phyloP scores from a whole-genome alignment of 2,888 invertebrate genomes.

The Amorpha juglandis region DNA sequence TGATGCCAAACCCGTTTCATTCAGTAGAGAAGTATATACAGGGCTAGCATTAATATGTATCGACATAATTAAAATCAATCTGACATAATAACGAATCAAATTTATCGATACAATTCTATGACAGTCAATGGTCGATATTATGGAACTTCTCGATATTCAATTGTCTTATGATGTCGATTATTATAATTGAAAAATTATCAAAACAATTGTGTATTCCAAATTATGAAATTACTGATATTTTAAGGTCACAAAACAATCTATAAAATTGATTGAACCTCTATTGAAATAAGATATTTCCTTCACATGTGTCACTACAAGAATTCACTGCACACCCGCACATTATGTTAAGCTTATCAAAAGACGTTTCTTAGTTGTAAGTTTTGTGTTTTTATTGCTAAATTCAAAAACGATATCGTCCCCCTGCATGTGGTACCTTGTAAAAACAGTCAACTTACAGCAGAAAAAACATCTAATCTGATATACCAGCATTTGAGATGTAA shows the following conservation, averaged over 20 bases:
- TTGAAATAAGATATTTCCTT: neutral
- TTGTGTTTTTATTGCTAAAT: conserved; percentile 29
- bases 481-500: too few relatives aligned
- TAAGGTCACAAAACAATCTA: neutral
- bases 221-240: neutral
- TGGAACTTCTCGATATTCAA: neutral
- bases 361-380: conserved; percentile 32
- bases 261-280: neutral
- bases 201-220: neutral
- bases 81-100: too few relatives aligned
- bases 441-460: neutral
- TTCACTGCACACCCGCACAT: conserved; percentile 22
- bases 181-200: neutral
- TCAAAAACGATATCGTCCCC: neutral
- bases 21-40: too few relatives aligned
- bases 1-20: too few relatives aligned
- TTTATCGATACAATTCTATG: too few relatives aligned
- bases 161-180: neutral
- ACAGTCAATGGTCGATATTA: too few relatives aligned
- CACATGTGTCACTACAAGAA: conserved; percentile 8
- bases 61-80: too few relatives aligned
- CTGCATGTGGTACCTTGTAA: neutral
- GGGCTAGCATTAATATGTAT: too few relatives aligned
- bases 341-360: conserved; percentile 28
- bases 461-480: neutral